Evolutionary conservation across 2,113 vertebrate species (phyloP), one percentile per base, ranked within the genome.

Genomic region (Mola mola): DNA sequence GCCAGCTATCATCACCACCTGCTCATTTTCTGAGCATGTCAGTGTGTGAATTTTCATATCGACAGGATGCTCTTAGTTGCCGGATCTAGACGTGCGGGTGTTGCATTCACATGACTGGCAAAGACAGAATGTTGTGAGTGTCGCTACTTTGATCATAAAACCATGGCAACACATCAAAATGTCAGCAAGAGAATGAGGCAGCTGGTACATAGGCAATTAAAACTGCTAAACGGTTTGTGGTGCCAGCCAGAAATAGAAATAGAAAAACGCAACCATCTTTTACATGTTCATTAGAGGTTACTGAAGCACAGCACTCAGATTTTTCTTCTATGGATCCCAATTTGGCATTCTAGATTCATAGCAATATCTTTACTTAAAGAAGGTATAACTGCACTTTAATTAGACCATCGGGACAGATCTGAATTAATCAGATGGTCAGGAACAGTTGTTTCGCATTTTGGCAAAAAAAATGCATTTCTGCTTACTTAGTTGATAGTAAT

Each of bases 201-300:
- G 72, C 74, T 78, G 78, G 85, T 69, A 58, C 82, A 76, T 68
- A 72, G 76, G 72, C 57, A 78, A 79, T 81, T 82, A 86, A 75
- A 81, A 69, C 78, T 85, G 75, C 58, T 65, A 12, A 46, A 12
- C 48, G 7, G 36, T 72, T 66, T 59, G 46, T 58, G 33, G 10
- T 55, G 66, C 58, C 68, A 77, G 53, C 25, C 3, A 31, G 13
- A 43, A 15, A 29, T 9, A 7, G 28, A 5, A 29, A 9, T 9
- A 29, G 28, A 9, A 29, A 29, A 9, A 29, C 6, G 28, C 6
- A 29, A 29, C 6, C 9, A 29, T 29, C 9, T n/a, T 29, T 29
- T 9, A 29, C 9, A 29, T 29, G 9, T 7, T n/a, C n/a, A 1
- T 29, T 29, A 29, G 28, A 29, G 28, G 28, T 29, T 29, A 9